These are phyloP conservation scores for Oceanodroma tethys DNA, from an alignment of 2,113 vertebrate species.

Conservation along the genomic window DNA sequence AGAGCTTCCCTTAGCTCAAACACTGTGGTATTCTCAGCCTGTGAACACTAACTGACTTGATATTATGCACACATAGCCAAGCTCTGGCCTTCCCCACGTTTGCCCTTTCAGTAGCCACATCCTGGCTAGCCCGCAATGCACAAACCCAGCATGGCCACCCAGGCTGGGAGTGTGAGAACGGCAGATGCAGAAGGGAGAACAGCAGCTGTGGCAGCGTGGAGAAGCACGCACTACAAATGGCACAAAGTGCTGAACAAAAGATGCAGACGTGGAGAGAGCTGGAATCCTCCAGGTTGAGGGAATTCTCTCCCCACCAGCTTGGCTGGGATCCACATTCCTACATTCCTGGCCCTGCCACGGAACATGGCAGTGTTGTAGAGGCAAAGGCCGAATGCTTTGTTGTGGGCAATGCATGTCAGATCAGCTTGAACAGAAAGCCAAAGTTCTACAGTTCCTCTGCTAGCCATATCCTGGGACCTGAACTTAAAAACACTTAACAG, in stretches of 20 bases:
- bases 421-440: not conserved
- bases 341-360: not conserved
- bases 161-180: not conserved
- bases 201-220: not conserved
- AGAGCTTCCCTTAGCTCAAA: conserved; percentile 45
- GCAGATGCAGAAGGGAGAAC: not conserved
- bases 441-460: not conserved
- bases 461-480: not conserved
- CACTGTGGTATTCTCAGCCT: not conserved
- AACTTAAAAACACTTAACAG: not conserved
- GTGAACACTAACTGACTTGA: not conserved
- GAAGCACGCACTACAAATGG: not conserved
- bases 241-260: not conserved
- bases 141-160: not conserved
- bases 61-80: not conserved
- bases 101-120: conserved; percentile 14
- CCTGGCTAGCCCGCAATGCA: not conserved
- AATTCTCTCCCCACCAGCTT: conserved; percentile 15
- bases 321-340: conserved; percentile 31
- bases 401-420: conserved; percentile 13
- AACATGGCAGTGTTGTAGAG: conserved; percentile 14
- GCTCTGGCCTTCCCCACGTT: not conserved
- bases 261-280: not conserved
- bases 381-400: not conserved
- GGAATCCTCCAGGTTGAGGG: not conserved